A percentile compares a stretch with the other conserved stretches of the same genome.
Conservation (phyloP, 2,113 vertebrate genomes). For the Nicator chloris region DNA sequence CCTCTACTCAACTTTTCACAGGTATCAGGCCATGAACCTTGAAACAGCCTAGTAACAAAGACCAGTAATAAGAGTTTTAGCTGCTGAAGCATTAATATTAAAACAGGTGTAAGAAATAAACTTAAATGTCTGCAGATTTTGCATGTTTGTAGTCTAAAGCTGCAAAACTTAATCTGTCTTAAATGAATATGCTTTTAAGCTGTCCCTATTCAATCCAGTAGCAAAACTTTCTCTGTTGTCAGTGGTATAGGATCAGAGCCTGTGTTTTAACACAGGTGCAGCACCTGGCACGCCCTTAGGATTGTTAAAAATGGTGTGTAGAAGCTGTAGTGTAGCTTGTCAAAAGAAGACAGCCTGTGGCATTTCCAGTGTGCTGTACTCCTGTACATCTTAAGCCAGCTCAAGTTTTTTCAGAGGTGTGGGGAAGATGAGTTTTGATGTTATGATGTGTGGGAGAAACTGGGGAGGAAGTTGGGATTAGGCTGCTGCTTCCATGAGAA, state of each 20-base stretch:
- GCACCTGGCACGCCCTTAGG: neutral
- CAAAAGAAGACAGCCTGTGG: neutral
- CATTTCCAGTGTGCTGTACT: neutral
- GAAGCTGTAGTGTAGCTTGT: neutral
- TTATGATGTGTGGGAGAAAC: rapidly evolving
- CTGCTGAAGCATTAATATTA: neutral
- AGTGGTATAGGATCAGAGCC: neutral
- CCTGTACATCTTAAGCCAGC: neutral
- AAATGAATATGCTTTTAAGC: neutral
- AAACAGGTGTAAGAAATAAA: neutral
- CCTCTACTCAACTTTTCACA: neutral
- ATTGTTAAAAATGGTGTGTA: neutral
- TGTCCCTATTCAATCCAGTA: neutral
- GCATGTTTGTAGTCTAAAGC: neutral
- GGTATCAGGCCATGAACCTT: neutral
- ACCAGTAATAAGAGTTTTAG: neutral
- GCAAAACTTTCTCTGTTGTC: neutral
- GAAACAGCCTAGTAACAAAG: neutral
- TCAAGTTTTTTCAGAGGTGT: neutral
- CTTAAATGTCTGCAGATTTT: neutral
- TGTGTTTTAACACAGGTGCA: neutral
- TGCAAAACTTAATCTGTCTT: neutral
- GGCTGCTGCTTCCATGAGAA: neutral
- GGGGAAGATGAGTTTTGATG: neutral
- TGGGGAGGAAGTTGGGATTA: neutral